phyloP scores from a whole-genome alignment of 2,113 vertebrate genomes.

The Lagopus muta region DNA sequence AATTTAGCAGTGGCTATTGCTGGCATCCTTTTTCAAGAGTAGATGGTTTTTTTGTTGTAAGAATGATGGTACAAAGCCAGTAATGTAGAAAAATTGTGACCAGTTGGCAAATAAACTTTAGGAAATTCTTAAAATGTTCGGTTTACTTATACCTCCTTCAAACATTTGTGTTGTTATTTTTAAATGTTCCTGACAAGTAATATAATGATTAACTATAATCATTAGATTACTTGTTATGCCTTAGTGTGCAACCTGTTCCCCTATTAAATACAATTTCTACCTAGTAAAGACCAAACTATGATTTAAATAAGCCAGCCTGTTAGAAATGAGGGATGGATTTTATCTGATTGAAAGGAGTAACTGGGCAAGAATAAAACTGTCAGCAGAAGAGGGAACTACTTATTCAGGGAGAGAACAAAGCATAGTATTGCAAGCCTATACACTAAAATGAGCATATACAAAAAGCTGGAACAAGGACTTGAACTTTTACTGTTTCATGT shows the following conservation, averaged over 20 bases:
- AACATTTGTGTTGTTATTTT: neutral
- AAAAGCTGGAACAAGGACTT: neutral
- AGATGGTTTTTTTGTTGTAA: neutral
- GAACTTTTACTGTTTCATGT: neutral
- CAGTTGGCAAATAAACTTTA: neutral
- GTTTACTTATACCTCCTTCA: neutral
- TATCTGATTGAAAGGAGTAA: neutral
- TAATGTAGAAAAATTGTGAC: accelerated
- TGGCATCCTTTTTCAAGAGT: neutral
- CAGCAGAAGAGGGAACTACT: neutral
- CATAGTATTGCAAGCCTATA: neutral
- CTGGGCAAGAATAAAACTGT: neutral
- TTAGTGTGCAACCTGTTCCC: neutral
- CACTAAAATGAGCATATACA: neutral
- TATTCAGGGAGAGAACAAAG: neutral
- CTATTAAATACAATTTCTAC: neutral
- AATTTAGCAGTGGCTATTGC: neutral
- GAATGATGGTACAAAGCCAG: accelerated
- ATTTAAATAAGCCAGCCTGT: neutral
- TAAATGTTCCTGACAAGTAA: neutral
- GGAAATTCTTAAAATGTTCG: neutral
- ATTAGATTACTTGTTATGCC: neutral
- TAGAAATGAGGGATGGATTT: neutral
- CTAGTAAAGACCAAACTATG: neutral
- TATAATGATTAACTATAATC: neutral